phyloP scores from a whole-genome alignment of 1,140 invertebrate species.

The Scylla paramamosain region DNA sequence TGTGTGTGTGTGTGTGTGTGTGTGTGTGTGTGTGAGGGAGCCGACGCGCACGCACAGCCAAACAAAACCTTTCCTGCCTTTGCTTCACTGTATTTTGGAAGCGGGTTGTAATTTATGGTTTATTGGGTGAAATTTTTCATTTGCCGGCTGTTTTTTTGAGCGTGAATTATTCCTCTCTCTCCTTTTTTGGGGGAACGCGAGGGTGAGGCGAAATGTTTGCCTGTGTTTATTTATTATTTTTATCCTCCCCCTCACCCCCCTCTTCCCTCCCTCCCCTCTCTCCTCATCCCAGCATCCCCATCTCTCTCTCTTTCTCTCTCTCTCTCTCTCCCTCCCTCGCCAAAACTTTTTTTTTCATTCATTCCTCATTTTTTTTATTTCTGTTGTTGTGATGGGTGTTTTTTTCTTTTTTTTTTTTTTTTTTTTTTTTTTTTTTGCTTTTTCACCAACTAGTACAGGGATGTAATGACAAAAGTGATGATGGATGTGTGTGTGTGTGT shows the following conservation, averaged over 20 bases:
- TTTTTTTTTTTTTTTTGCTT: no score
- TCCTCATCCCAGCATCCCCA: neutral
- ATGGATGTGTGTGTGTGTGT: neutral
- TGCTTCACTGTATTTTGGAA: neutral
- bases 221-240: conserved; percentile 3
- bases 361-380: no score
- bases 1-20: conserved; percentile 19
- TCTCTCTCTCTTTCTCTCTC: neutral
- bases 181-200: neutral
- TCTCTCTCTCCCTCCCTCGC: neutral
- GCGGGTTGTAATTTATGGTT: conserved; percentile 3
- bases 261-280: neutral
- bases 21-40: neutral
- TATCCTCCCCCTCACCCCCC: neutral
- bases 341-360: no score
- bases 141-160: neutral
- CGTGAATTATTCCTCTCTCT: conserved; percentile 14
- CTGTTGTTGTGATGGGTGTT: no score
- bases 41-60: neutral
- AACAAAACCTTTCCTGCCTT: neutral
- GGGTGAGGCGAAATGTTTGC: neutral
- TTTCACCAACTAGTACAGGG: neutral
- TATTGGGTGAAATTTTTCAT: conserved; percentile 24
- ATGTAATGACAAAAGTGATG: conserved; percentile 12
- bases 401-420: no score